Evolutionary conservation across 2,797 vertebrate genomes (phyloP), one percentile per base, ranked within the genome.

Genomic region (Thunnus albacares): DNA sequence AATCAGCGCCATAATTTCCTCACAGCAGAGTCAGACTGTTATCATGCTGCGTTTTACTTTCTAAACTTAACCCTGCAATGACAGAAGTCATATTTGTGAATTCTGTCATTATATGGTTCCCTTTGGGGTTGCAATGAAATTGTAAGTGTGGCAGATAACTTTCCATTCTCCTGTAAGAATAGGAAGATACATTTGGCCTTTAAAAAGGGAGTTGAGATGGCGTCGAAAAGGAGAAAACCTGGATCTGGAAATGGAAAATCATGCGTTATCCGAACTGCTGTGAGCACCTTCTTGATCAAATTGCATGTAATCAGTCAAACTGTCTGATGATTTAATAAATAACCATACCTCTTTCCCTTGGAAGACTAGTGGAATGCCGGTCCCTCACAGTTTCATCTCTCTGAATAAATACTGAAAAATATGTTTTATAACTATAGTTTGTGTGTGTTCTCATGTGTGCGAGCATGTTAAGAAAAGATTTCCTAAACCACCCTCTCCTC

Each of bases 401-500:
- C 30, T 75, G 26, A 15, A 60, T n/a, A 75, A 80, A 64, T 5
- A 28, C 47, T 30, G 26, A 70, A 66, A 70, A 65, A 20, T 2
- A 51, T 75, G 60, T 56, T 38, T 0, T 70, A 7, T 43, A 45
- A 47, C 69, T 66, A 3, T 5, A 81, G 81, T 71, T 72, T 84
- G 78, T 85, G 88, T 91, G 81, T 90, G 78, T 90, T 84, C 67
- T 77, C 49, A 53, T 84, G 74, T 89, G 79, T 87, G 80, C 52
- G 59, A 83, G 85, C 74, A 74, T 75, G 81, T 88, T 87, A 84
- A 90, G 87, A 88, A 90, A 89, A 88, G 84, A 87, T 91, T 90
- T 93, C 91, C 89, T 89, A 79, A 90, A 90, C 85, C 89, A 82
- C 87, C 81, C 82, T 90, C 74, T 84, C 28, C 83, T 89, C 71